These are phyloP conservation scores for Fopius arisanus DNA, from an alignment of 1,140 invertebrate species.

Conservation along the genomic window DNA sequence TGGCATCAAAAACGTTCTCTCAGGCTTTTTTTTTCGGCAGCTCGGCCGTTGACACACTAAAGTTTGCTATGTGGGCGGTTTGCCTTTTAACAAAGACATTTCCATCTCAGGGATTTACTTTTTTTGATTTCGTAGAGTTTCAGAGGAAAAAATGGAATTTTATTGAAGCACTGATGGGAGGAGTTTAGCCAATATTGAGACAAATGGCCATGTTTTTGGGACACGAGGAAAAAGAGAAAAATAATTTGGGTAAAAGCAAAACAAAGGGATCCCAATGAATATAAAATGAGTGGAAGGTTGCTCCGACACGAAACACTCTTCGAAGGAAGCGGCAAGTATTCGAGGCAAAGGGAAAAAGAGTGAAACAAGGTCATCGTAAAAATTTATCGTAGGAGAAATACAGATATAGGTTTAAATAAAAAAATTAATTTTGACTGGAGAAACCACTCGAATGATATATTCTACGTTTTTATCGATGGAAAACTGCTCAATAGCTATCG, in stretches of 20 bases:
- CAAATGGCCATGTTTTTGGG: background rate
- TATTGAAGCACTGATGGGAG: too few species aligned
- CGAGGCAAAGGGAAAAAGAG: background rate
- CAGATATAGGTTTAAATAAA: background rate
- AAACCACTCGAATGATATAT: background rate
- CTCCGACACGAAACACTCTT: background rate
- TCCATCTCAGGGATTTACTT: background rate
- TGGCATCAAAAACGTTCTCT: slow-evolving; percentile 47
- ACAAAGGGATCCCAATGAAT: slow-evolving; percentile 1
- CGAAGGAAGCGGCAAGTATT: background rate
- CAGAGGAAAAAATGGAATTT: background rate
- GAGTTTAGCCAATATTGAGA: background rate
- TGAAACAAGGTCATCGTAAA: slow-evolving; percentile 18
- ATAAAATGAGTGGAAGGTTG: slow-evolving; percentile 10
- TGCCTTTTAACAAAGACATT: background rate
- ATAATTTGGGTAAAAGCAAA: slow-evolving; percentile 5
- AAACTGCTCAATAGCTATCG: background rate
- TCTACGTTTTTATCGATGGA: background rate
- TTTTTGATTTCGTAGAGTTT: background rate
- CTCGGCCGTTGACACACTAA: slow-evolving; percentile 37
- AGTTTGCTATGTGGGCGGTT: background rate
- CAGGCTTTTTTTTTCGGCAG: slow-evolving; percentile 44
- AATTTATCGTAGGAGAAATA: background rate
- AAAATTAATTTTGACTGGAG: background rate
- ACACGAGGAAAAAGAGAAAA: background rate